Evolutionary conservation across 2,888 invertebrate genomes (phyloP).

Genomic region (Rhyacophila evoluta): DNA sequence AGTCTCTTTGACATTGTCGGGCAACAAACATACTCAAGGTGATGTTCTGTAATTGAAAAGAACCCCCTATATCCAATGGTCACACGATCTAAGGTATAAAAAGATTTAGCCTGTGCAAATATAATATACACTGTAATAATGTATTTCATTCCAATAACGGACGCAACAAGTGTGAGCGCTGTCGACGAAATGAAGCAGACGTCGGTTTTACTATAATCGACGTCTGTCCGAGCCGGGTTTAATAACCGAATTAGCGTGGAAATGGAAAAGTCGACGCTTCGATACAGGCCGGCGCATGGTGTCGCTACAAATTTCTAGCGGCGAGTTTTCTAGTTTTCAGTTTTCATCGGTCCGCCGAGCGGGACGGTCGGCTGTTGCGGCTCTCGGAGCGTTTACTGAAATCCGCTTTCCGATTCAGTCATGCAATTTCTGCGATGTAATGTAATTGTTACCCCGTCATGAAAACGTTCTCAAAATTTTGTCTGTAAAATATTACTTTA

Average conservation of each 20-base stretch:
- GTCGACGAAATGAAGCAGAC: not conserved
- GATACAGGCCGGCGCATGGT: not conserved
- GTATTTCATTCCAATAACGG: not conserved
- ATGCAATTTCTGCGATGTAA: not conserved
- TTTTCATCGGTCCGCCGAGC: not conserved
- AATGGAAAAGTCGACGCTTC: not conserved
- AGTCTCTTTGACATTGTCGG: no score
- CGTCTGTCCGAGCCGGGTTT: not conserved
- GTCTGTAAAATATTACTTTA: no score
- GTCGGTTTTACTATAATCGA: not conserved
- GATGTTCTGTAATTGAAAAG: no score
- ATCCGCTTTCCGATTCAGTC: not conserved
- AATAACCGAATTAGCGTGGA: not conserved
- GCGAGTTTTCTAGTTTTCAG: not conserved
- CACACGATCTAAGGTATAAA: no score
- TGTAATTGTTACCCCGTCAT: no score
- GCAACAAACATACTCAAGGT: no score
- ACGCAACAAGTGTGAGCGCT: constrained; percentile 21
- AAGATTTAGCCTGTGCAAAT: no score
- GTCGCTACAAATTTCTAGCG: not conserved
- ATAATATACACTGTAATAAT: no score
- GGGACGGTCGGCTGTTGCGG: not conserved
- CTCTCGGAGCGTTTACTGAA: not conserved
- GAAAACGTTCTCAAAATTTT: no score
- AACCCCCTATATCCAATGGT: no score